Conservation (phyloP, 2,113 vertebrate genomes). For the Paradoxurus hermaphroditus region DNA sequence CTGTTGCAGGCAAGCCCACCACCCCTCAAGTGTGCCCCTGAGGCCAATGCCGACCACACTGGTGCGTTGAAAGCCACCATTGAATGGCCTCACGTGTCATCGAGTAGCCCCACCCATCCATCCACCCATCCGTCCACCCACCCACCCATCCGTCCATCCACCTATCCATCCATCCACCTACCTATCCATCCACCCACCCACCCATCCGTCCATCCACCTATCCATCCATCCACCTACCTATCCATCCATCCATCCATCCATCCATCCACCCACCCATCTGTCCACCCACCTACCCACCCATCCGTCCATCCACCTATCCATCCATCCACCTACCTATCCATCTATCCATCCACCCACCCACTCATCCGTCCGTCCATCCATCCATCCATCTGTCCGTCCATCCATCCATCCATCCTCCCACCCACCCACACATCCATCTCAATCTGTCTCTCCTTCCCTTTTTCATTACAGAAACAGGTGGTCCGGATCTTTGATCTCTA, state of each 20-base stretch:
- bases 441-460: background rate
- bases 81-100: rapidly evolving
- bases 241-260: rapidly evolving
- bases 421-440: too few species aligned
- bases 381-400: rapidly evolving
- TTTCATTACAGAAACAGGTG: rapidly evolving
- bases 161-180: rapidly evolving
- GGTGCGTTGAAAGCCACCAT: background rate
- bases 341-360: too few species aligned
- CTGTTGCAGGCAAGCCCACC: background rate
- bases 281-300: rapidly evolving
- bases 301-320: too few species aligned
- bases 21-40: background rate
- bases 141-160: rapidly evolving
- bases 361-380: rapidly evolving
- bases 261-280: rapidly evolving
- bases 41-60: rapidly evolving
- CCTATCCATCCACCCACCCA: rapidly evolving
- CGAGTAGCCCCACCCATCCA: background rate
- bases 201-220: background rate
- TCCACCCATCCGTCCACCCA: too few species aligned
- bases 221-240: background rate
- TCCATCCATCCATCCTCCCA: too few species aligned
- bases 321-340: background rate
- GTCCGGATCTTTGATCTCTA: background rate